A percentile compares a stretch with the other conserved stretches of the same genome.
phyloP scores from a whole-genome alignment of 1,140 invertebrate genomes.

The Sesamia nonagrioides region DNA sequence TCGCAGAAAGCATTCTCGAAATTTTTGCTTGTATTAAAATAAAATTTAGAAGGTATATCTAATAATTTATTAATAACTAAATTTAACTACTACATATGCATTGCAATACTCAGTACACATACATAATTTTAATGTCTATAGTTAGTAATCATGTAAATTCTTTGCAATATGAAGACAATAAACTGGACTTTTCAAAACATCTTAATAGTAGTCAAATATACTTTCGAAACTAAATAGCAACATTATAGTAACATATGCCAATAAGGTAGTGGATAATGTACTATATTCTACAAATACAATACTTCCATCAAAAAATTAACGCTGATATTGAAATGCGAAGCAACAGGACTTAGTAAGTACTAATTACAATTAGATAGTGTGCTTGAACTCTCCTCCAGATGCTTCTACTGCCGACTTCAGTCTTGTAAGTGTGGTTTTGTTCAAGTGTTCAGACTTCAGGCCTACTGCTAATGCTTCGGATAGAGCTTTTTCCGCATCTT shows the following conservation, averaged over 20 bases:
- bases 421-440: slow-evolving; percentile 87
- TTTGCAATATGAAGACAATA: too few relatives aligned
- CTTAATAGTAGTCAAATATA: too few relatives aligned
- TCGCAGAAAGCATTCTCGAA: too few relatives aligned
- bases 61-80: too few relatives aligned
- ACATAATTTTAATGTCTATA: too few relatives aligned
- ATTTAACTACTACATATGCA: too few relatives aligned
- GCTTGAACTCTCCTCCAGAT: slow-evolving; percentile 64
- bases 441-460: slow-evolving; percentile 88
- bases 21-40: too few relatives aligned
- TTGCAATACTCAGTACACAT: too few relatives aligned
- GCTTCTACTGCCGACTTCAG: slow-evolving; percentile 86
- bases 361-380: slow-evolving; percentile 50
- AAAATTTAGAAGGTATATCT: too few relatives aligned
- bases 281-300: slow-evolving; percentile 18
- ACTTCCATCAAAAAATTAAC: not conserved
- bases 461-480: slow-evolving; percentile 85
- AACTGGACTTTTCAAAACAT: too few relatives aligned
- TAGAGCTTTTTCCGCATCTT: slow-evolving; percentile 87
- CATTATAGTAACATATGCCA: slow-evolving; percentile 1
- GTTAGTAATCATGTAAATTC: too few relatives aligned
- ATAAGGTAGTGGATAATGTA: slow-evolving; percentile 17
- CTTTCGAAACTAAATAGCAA: too few relatives aligned
- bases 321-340: slow-evolving; percentile 23
- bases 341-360: slow-evolving; percentile 32